A percentile compares a stretch with the other conserved stretches of the same genome.
Conservation (phyloP, 1,140 invertebrate genomes). For the Zaprionus tsacasi region DNA sequence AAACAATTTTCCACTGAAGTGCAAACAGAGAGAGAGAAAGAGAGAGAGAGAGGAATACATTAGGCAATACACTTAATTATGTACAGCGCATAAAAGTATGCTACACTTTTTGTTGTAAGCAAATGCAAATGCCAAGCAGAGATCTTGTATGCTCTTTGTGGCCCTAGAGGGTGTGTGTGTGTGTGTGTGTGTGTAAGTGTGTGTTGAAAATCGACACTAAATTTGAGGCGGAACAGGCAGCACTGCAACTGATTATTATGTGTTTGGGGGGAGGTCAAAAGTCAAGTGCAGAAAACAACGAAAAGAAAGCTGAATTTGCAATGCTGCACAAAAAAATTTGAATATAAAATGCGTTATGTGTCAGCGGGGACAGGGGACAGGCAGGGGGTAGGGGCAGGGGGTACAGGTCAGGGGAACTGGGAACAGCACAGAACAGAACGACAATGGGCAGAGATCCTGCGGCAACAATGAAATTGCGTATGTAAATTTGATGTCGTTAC, state of each 20-base stretch:
- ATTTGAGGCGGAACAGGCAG: slow-evolving; percentile 50
- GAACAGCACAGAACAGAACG: slow-evolving; percentile 38
- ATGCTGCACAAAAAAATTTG: slow-evolving; percentile 65
- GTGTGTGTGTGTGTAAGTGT: slow-evolving; percentile 59
- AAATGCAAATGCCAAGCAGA: slow-evolving; percentile 49
- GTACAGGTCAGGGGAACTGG: slow-evolving; percentile 18
- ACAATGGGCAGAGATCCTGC: slow-evolving; percentile 66
- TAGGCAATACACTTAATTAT: slow-evolving; percentile 14
- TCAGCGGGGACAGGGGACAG: slow-evolving; percentile 9
- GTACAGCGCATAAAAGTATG: not conserved
- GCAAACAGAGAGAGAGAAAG: slow-evolving; percentile 6
- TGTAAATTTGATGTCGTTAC: slow-evolving; percentile 82
- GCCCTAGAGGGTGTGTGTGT: not conserved
- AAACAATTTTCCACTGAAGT: slow-evolving; percentile 51
- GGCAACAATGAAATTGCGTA: slow-evolving; percentile 83
- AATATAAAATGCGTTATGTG: slow-evolving; percentile 81
- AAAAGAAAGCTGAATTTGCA: slow-evolving; percentile 57
- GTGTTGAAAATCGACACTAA: slow-evolving; percentile 75
- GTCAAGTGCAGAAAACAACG: slow-evolving; percentile 44
- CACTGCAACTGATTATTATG: slow-evolving; percentile 75
- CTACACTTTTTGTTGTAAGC: slow-evolving; percentile 12
- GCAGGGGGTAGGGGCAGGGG: not conserved
- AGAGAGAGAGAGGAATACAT: not conserved
- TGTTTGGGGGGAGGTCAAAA: slow-evolving; percentile 29
- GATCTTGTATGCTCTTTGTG: slow-evolving; percentile 51